Conservation (phyloP, 2,113 vertebrate species). For the Promerops cafer region DNA sequence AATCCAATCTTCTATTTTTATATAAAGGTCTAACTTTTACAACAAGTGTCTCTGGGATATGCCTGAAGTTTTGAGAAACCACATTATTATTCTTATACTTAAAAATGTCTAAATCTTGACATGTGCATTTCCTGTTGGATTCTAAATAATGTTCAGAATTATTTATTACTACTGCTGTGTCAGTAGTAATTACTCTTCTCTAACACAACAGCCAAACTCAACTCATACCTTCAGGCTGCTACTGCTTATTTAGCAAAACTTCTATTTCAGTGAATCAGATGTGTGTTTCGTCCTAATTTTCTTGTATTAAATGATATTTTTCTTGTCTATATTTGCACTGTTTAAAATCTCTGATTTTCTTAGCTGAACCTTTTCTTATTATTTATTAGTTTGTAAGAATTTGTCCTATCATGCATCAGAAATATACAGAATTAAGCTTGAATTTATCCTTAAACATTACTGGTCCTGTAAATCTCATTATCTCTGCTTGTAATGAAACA, state of each 20-base stretch:
- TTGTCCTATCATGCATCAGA: neutral
- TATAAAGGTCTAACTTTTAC: slow-evolving; percentile 35
- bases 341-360: neutral
- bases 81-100: slow-evolving; percentile 18
- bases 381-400: neutral
- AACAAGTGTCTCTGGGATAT: neutral
- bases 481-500: neutral
- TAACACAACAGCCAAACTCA: neutral
- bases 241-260: neutral
- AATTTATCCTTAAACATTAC: neutral
- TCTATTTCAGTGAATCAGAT: neutral
- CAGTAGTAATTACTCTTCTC: neutral
- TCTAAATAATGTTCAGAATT: neutral
- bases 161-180: neutral
- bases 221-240: neutral
- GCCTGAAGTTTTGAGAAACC: slow-evolving; percentile 6
- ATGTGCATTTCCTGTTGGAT: neutral
- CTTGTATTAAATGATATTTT: neutral
- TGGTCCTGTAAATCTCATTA: neutral
- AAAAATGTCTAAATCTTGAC: neutral
- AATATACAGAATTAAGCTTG: neutral
- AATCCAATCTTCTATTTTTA: slow-evolving; percentile 49
- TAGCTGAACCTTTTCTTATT: neutral
- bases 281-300: neutral
- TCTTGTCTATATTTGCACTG: neutral